Percentiles rank a stretch among this genome's conserved stretches.
Conservation (phyloP, 2,113 vertebrate genomes). For the Trochalopteron elliotii region DNA sequence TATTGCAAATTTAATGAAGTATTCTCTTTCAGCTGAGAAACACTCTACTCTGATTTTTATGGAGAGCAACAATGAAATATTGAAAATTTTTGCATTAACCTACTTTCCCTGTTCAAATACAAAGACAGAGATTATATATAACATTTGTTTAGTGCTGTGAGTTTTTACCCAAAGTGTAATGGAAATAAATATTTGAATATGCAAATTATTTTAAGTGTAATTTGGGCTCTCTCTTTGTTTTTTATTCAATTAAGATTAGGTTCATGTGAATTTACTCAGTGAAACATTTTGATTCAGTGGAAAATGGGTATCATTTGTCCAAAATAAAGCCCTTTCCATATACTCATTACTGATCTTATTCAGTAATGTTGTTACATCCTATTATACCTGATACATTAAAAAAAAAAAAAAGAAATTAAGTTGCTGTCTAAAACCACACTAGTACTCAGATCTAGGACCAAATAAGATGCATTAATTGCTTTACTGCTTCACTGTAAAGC, state of each 20-base stretch:
- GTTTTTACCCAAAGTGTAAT: constrained; percentile 40
- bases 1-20: constrained; percentile 64
- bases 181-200: constrained; percentile 39
- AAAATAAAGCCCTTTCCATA: constrained; percentile 60
- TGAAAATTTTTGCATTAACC: constrained; percentile 61
- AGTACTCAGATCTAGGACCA: constrained; percentile 74
- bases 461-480: constrained; percentile 82
- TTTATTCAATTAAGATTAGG: constrained; percentile 58
- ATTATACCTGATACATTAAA: constrained; percentile 76
- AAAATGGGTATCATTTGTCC: constrained; percentile 49
- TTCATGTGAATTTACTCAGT: constrained; percentile 34
- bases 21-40: constrained; percentile 59
- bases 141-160: not conserved
- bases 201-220: constrained; percentile 40
- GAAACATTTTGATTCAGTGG: constrained; percentile 53
- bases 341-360: constrained; percentile 65
- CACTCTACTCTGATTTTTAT: constrained; percentile 56
- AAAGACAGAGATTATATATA: not conserved
- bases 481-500: constrained; percentile 79
- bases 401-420: constrained; percentile 61
- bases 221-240: constrained; percentile 42
- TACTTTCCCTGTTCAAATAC: constrained; percentile 36
- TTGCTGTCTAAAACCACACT: constrained; percentile 64
- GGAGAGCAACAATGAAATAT: constrained; percentile 59
- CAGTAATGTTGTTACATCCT: constrained; percentile 63